phyloP scores from a whole-genome alignment of 2,888 invertebrate genomes.

The Pammene aurita region DNA sequence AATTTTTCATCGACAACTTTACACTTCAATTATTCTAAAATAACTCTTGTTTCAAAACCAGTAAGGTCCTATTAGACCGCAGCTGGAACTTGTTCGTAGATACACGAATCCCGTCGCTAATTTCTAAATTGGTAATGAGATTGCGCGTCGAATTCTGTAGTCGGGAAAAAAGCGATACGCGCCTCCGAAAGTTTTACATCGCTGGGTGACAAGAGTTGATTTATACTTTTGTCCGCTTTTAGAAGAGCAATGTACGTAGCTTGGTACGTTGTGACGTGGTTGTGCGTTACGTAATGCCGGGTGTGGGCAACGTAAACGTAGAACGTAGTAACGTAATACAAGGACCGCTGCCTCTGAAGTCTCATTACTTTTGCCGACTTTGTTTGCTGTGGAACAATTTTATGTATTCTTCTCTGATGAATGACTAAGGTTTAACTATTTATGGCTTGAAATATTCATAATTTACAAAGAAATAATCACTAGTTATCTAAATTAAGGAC shows the following conservation, averaged over 20 bases:
- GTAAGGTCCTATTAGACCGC: not conserved
- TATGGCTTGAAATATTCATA: too few relatives aligned
- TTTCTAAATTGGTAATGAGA: constrained; percentile 21
- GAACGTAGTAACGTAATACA: not conserved
- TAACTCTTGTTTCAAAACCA: too few relatives aligned
- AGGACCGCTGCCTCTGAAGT: constrained; percentile 5
- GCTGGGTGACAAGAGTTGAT: not conserved
- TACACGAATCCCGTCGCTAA: constrained; percentile 10
- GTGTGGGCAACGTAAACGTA: not conserved
- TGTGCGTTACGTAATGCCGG: not conserved
- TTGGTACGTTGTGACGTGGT: not conserved
- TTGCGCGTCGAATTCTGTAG: constrained; percentile 13
- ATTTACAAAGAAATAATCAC: too few relatives aligned
- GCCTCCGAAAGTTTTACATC: constrained; percentile 6
- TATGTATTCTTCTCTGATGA: not conserved
- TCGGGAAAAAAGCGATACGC: not conserved
- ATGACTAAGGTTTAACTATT: not conserved
- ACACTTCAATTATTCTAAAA: not conserved
- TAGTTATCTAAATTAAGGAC: too few relatives aligned
- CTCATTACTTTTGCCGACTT: not conserved
- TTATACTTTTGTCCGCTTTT: not conserved
- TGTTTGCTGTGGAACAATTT: constrained; percentile 18
- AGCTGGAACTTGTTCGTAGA: not conserved
- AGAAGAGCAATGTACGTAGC: constrained; percentile 16
- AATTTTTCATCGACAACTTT: not conserved